phyloP scores from a whole-genome alignment of 2,888 invertebrate genomes.

The Acronicta aceris region DNA sequence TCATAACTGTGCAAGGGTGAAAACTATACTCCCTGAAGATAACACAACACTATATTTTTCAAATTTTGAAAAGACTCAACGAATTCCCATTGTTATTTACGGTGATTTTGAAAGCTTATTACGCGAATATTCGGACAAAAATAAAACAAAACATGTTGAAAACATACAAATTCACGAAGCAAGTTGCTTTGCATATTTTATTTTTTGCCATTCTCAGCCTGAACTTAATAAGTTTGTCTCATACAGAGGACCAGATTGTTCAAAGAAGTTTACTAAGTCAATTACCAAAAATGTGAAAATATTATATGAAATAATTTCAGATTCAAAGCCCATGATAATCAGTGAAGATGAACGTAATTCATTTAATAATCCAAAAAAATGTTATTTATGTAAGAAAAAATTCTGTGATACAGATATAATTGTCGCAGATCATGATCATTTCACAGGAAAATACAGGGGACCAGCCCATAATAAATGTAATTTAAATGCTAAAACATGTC shows the following conservation, averaged over 20 bases:
- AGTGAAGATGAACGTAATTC: slow-evolving; percentile 1
- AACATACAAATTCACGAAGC: slow-evolving; percentile 7
- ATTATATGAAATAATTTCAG: slow-evolving; percentile 1
- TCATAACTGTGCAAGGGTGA: too few species aligned
- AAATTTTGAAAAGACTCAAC: too few species aligned
- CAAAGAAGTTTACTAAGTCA: not conserved
- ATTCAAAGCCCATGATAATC: not conserved
- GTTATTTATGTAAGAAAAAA: not conserved
- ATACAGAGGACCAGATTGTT: not conserved
- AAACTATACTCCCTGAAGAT: too few species aligned
- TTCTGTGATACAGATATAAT: not conserved
- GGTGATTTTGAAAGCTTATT: too few species aligned
- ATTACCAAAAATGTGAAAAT: not conserved
- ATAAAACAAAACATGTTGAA: slow-evolving; percentile 1
- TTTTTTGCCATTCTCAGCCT: slow-evolving; percentile 4
- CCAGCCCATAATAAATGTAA: too few species aligned
- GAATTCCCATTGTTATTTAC: too few species aligned
- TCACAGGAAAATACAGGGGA: slow-evolving; percentile 5
- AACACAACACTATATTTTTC: too few species aligned
- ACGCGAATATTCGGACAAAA: slow-evolving; percentile 1
- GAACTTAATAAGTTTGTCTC: slow-evolving; percentile 1
- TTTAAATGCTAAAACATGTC: too few species aligned
- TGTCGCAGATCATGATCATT: slow-evolving; percentile 8
- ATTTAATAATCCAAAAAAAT: not conserved
- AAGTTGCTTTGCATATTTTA: slow-evolving; percentile 5